These are phyloP conservation scores for Drosophila watanabei DNA, from an alignment of 1,140 invertebrate genomes.

Conservation along the genomic window DNA sequence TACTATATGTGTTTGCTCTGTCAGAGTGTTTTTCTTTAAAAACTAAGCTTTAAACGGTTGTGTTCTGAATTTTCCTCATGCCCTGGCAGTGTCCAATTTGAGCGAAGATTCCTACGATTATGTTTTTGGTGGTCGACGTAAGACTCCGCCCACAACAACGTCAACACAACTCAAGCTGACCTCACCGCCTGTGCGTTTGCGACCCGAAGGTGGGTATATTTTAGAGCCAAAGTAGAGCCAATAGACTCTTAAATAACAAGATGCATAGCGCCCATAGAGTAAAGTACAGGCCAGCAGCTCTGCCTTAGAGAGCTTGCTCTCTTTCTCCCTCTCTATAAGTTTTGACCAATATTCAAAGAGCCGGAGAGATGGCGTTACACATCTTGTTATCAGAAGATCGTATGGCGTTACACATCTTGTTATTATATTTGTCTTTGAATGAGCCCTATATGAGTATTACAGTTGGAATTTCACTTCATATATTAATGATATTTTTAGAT, in stretches of 20 bases:
- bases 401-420: neutral
- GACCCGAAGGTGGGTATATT: constrained; percentile 79
- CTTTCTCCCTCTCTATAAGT: neutral
- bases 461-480: neutral
- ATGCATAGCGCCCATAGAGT: neutral
- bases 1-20: constrained; percentile 5
- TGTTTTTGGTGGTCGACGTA: constrained; percentile 86
- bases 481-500: too few species aligned
- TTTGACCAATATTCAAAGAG: neutral
- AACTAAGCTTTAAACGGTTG: constrained; percentile 21
- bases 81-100: constrained; percentile 84
- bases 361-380: too few species aligned
- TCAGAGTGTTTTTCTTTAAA: neutral
- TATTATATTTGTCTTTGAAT: neutral
- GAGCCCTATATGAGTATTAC: neutral
- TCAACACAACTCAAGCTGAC: constrained; percentile 86
- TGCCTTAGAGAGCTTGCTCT: neutral
- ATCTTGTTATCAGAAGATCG: too few species aligned
- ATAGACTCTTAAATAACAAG: neutral
- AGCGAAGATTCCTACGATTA: constrained; percentile 86
- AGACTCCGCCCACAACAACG: constrained; percentile 84
- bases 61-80: constrained; percentile 29
- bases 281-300: neutral
- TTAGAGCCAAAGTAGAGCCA: neutral
- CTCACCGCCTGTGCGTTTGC: constrained; percentile 83